phyloP scores from a whole-genome alignment of 2,888 invertebrate species.

The Ochlodes sylvanus region DNA sequence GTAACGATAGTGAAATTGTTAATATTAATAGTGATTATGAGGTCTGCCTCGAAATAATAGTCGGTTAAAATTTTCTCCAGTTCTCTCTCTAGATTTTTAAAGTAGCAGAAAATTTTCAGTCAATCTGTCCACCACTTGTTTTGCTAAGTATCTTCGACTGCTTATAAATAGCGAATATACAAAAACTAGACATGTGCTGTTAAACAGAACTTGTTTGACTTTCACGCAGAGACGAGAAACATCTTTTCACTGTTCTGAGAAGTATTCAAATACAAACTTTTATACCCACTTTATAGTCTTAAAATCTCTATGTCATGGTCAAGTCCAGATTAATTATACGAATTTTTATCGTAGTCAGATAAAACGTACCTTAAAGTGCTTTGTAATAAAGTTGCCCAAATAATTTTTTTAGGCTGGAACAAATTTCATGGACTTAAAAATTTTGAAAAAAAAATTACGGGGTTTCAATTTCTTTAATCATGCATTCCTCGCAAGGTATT shows the following conservation, averaged over 20 bases:
- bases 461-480: no score
- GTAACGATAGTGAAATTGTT: no score
- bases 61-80: no score
- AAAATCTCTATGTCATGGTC: slow-evolving; percentile 12
- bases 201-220: slow-evolving; percentile 33
- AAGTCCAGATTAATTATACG: background rate
- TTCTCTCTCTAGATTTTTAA: no score
- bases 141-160: slow-evolving; percentile 2
- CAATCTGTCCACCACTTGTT: background rate
- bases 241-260: slow-evolving; percentile 24
- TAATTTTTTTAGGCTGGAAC: no score
- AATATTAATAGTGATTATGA: no score
- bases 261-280: slow-evolving; percentile 12
- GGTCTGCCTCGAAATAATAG: no score
- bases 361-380: background rate
- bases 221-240: slow-evolving; percentile 29
- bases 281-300: slow-evolving; percentile 3
- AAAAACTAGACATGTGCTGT: slow-evolving; percentile 26
- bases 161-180: slow-evolving; percentile 15
- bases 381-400: no score
- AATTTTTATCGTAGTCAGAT: background rate
- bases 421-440: no score
- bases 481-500: no score
- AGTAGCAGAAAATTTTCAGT: background rate
- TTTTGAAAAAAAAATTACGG: no score